A percentile compares a stretch with the other conserved stretches of the same genome.
Conservation (phyloP, 2,888 invertebrate genomes). For the Aphodius granarius region DNA sequence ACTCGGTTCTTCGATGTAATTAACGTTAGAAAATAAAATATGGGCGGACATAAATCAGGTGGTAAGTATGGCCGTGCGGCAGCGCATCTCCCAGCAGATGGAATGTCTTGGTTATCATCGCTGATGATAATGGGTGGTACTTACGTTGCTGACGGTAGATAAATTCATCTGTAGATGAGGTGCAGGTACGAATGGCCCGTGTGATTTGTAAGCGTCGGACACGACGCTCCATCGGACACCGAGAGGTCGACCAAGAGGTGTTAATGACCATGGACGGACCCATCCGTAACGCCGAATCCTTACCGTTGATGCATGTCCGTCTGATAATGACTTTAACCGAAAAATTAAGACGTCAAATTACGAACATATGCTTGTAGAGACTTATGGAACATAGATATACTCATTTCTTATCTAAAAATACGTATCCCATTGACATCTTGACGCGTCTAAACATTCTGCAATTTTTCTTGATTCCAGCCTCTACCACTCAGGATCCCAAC, state of each 20-base stretch:
- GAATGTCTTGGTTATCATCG: conserved; percentile 35
- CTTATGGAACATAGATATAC: no score
- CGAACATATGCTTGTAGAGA: no score
- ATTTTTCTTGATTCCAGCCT: no score
- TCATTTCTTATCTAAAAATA: no score
- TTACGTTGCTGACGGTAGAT: conserved; percentile 43
- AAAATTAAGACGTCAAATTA: conserved; percentile 25
- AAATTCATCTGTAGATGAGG: conserved; percentile 45
- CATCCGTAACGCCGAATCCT: conserved; percentile 28
- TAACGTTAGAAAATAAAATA: conserved; percentile 34
- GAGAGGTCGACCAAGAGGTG: conserved; percentile 37
- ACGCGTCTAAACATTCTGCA: no score
- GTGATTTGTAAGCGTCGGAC: conserved; percentile 42
- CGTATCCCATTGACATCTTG: no score
- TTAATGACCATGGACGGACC: conserved; percentile 41
- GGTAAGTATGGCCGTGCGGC: conserved; percentile 40
- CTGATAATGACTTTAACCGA: conserved; percentile 21
- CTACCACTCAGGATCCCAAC: no score
- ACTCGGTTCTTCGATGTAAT: conserved; percentile 35
- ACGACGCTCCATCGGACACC: conserved; percentile 38
- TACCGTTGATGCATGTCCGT: neutral
- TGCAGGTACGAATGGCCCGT: conserved; percentile 32
- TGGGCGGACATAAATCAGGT: conserved; percentile 32
- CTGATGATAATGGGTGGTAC: conserved; percentile 38
- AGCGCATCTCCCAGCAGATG: conserved; percentile 43